Evolutionary conservation across 2,888 invertebrate genomes (phyloP).

Genomic region (Orthosia gothica): DNA sequence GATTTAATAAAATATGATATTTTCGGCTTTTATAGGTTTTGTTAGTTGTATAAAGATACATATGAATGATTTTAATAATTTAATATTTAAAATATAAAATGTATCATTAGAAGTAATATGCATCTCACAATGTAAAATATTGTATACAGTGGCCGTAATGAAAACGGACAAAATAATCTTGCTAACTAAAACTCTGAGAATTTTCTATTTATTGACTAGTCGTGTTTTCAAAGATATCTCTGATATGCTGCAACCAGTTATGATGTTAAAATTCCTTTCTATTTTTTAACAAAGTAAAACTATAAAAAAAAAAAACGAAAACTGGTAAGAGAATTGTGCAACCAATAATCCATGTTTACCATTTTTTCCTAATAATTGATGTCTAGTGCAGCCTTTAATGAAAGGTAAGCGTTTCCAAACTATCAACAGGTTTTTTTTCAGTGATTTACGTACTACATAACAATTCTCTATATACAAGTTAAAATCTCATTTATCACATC

Average conservation of each 20-base stretch:
- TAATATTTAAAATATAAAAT: no score
- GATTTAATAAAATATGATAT: background rate
- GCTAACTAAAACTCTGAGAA: no score
- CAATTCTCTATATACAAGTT: conserved; percentile 83
- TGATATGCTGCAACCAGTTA: background rate
- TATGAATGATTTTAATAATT: no score
- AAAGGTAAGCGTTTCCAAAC: conserved; percentile 67
- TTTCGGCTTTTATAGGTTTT: no score
- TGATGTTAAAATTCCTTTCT: background rate
- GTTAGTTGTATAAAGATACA: no score
- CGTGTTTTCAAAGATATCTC: background rate
- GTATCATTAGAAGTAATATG: no score
- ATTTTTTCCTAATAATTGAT: conserved; percentile 37
- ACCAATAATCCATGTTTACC: conserved; percentile 15
- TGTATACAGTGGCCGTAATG: background rate
- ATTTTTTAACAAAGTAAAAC: background rate
- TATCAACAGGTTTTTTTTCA: conserved; percentile 71
- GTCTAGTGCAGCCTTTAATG: conserved; percentile 52
- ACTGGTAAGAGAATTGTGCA: conserved; percentile 36
- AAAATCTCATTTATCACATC: conserved; percentile 89
- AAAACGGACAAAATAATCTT: background rate
- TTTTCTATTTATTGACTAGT: conserved; percentile 3
- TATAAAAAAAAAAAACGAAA: background rate
- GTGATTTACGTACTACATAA: conserved; percentile 83
- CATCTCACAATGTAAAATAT: no score